Evolutionary conservation across 2,113 vertebrate species (phyloP), one percentile per base, ranked within the genome.

Genomic region (Campylorhamphus procurvoides): DNA sequence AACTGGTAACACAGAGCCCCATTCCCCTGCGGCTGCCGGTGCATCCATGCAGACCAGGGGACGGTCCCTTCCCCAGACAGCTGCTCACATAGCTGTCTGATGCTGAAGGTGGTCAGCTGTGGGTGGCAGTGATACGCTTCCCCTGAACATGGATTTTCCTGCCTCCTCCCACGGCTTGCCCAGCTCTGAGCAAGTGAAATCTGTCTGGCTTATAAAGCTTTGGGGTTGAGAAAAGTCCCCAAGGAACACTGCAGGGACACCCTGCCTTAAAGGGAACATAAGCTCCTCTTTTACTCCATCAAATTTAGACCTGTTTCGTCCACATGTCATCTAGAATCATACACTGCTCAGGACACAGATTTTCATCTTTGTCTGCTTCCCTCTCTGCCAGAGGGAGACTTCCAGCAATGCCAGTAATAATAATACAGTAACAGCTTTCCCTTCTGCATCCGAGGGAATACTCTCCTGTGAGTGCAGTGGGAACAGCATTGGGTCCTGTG

Each of bases 51-150:
- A 4, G 46, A 33, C 25, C 69, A 18, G 90, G 58, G 74, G 62
- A 60, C 0, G 0, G 31, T 68, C 82, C 59, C 67, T 69, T 90
- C 35, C n/a, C 37, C 33, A 7, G 6, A 14, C 0, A 0, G 39
- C 31, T 82, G 64, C 28, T 17, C 9, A 1, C 3, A 1, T 49
- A 6, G 2, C 67, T 40, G 49, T 25, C 31, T 56, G 66, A 19
- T 2, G 0, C 67, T 69, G 44, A 17, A 31, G 18, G 22, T 62
- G 56, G 52, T 75, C 78, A 84, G 84, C 52, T 56, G 31, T 62
- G 82, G 47, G 39, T 71, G 33, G 60, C 56, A 81, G 31, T 37
- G 63, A 37, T 44, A 7, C 0, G 8, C 18, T 88, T 25, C 0
- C 6, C 31, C 24, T 62, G 18, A 37, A 31, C 22, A 1, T 31